Conservation (phyloP, 2,797 vertebrate genomes). For the Garrulus glandarius region DNA sequence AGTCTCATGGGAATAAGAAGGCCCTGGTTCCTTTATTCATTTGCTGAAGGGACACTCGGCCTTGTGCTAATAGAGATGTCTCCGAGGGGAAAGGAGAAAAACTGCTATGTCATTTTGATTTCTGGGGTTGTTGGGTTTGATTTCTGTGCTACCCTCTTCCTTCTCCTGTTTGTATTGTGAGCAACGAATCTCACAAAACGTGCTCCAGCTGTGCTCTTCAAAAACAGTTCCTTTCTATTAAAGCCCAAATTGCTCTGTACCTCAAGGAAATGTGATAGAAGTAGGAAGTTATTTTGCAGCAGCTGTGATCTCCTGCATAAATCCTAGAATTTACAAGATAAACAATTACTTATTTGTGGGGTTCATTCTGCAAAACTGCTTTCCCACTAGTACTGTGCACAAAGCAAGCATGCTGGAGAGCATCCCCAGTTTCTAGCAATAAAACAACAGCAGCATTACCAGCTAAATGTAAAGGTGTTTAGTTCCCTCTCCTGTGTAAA, state of each 20-base stretch:
- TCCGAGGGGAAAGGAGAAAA: background rate
- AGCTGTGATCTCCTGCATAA: slow-evolving; percentile 5
- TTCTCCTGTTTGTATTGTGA: background rate
- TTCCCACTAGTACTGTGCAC: background rate
- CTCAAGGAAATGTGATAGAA: background rate
- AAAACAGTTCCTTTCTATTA: background rate
- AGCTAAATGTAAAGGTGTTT: background rate
- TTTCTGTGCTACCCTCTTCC: background rate
- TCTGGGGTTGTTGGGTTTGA: background rate
- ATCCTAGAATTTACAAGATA: background rate
- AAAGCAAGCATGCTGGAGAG: background rate
- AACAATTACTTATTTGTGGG: background rate
- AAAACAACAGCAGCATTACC: background rate
- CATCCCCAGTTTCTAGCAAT: background rate
- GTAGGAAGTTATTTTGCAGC: background rate
- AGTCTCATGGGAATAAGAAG: background rate
- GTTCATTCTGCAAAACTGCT: background rate
- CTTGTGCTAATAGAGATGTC: background rate
- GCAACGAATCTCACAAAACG: background rate
- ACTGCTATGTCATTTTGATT: background rate
- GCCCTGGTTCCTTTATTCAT: background rate
- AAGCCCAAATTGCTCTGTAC: background rate
- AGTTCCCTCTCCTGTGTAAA: background rate
- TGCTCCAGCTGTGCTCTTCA: background rate
- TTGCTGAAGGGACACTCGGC: background rate